These are phyloP conservation scores for Rhyzopertha dominica DNA, from an alignment of 1,140 invertebrate species.

Conservation along the genomic window DNA sequence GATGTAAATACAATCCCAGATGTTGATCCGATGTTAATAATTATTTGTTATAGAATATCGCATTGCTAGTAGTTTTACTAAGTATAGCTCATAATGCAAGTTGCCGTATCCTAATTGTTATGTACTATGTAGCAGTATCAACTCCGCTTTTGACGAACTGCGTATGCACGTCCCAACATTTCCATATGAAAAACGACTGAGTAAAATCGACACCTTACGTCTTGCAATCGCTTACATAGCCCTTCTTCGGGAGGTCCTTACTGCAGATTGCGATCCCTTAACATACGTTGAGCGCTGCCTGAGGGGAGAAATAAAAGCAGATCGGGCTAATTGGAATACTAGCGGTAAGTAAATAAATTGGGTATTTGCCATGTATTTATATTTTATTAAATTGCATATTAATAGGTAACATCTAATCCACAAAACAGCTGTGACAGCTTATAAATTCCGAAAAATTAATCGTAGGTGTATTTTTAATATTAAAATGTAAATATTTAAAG, in stretches of 20 bases:
- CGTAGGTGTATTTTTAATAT: no score
- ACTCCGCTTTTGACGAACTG: conserved; percentile 95
- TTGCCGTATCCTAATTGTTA: conserved; percentile 27
- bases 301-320: conserved; percentile 79
- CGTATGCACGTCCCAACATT: conserved; percentile 95
- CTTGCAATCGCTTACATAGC: conserved; percentile 96
- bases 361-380: no score
- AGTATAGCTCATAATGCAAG: no score
- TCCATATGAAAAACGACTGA: conserved; percentile 95
- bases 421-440: no score
- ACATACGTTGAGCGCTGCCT: conserved; percentile 92
- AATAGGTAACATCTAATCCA: no score
- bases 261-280: conserved; percentile 85
- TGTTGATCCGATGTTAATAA: no score
- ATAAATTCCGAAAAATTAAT: no score
- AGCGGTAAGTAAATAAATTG: conserved; percentile 90
- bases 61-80: no score
- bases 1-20: no score
- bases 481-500: no score
- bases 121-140: conserved; percentile 86
- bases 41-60: no score
- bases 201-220: conserved; percentile 94
- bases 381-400: no score
- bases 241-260: conserved; percentile 82
- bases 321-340: conserved; percentile 90